Evolutionary conservation across 2,113 vertebrate species (phyloP).

Genomic region (Chloebia gouldiae): DNA sequence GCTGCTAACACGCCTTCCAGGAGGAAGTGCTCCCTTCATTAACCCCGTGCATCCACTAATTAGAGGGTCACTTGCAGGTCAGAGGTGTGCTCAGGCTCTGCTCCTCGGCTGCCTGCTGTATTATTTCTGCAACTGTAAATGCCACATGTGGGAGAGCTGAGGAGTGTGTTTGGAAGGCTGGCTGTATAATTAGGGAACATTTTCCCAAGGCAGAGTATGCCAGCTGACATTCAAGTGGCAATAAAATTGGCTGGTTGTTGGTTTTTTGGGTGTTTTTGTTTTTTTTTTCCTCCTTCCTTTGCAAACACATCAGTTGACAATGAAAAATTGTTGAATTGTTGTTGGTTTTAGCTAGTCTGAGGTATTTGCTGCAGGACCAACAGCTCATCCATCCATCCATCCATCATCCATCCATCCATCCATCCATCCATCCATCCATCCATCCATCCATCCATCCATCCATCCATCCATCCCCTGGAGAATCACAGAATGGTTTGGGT

Average conservation of each 20-base stretch:
- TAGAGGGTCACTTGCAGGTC: slow-evolving; percentile 73
- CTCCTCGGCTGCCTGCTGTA: slow-evolving; percentile 28
- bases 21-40: slow-evolving; percentile 40
- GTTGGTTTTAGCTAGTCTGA: background rate
- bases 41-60: slow-evolving; percentile 72
- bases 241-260: slow-evolving; percentile 30
- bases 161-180: slow-evolving; percentile 70
- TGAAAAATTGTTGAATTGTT: background rate
- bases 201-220: slow-evolving; percentile 60
- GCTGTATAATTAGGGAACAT: slow-evolving; percentile 68
- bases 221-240: slow-evolving; percentile 72
- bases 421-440: background rate
- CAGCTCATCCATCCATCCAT: background rate
- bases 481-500: background rate
- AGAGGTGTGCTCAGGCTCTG: slow-evolving; percentile 54
- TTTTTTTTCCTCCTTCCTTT: background rate
- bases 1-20: background rate
- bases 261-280: no score
- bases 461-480: background rate
- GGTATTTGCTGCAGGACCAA: background rate
- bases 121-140: slow-evolving; percentile 68
- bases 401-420: background rate
- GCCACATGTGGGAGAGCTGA: slow-evolving; percentile 53
- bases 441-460: background rate
- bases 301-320: background rate